A percentile compares a stretch with the other conserved stretches of the same genome.
These are phyloP conservation scores for Zygothrica quintamaculata DNA, from an alignment of 2,888 invertebrate species.

Conservation along the genomic window DNA sequence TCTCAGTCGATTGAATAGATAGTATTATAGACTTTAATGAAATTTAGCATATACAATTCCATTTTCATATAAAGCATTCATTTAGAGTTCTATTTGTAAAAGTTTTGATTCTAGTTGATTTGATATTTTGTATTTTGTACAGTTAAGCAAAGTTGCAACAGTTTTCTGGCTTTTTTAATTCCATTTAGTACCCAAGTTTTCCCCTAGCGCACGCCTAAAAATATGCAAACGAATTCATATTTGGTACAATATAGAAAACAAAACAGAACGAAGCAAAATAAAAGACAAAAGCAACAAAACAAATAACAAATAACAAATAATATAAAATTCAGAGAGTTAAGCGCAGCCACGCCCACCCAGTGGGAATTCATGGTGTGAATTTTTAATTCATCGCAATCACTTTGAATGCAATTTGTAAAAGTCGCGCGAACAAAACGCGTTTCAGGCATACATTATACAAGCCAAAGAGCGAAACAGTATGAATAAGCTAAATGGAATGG, in stretches of 20 bases:
- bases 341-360: slow-evolving; percentile 7
- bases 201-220: slow-evolving; percentile 24
- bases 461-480: neutral
- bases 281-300: slow-evolving; percentile 13
- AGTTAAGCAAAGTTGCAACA: slow-evolving; percentile 7
- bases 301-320: slow-evolving; percentile 24
- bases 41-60: too few species aligned
- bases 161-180: slow-evolving; percentile 31
- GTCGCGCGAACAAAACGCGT: slow-evolving; percentile 47
- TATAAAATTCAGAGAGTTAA: slow-evolving; percentile 37
- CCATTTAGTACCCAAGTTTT: slow-evolving; percentile 16
- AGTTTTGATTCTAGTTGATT: slow-evolving; percentile 19
- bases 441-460: slow-evolving; percentile 49
- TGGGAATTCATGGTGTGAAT: slow-evolving; percentile 41
- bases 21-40: too few species aligned
- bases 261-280: slow-evolving; percentile 29
- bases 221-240: slow-evolving; percentile 44
- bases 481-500: neutral
- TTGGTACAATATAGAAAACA: slow-evolving; percentile 16
- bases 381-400: slow-evolving; percentile 53
- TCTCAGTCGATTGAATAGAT: too few species aligned
- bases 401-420: slow-evolving; percentile 75
- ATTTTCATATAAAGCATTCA: slow-evolving; percentile 3
- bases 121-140: neutral
- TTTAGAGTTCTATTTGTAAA: slow-evolving; percentile 5